A percentile compares a stretch with the other conserved stretches of the same genome.
Conservation (phyloP, 2,113 vertebrate genomes). For the Lepidothrix coronata region DNA sequence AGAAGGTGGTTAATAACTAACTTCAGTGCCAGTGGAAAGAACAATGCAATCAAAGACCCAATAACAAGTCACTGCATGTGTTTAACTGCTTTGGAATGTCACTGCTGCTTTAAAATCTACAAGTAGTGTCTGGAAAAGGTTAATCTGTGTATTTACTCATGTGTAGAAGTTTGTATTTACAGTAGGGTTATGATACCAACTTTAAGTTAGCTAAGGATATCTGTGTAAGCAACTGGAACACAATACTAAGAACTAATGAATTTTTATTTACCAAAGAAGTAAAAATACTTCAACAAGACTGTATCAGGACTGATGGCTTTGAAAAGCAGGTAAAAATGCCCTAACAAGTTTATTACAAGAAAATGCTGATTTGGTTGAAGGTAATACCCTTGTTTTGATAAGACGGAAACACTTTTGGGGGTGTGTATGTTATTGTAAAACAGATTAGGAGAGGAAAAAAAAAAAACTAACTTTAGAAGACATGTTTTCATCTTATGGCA, state of each 20-base stretch:
- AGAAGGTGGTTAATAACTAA: not conserved
- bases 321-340: not conserved
- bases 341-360: not conserved
- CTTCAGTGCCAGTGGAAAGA: not conserved
- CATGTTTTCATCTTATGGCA: not conserved
- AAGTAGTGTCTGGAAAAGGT: slow-evolving; percentile 71
- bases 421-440: not conserved
- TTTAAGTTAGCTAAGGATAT: slow-evolving; percentile 71
- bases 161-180: slow-evolving; percentile 77
- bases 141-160: slow-evolving; percentile 73
- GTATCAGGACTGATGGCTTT: not conserved
- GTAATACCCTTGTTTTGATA: not conserved
- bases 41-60: slow-evolving; percentile 5
- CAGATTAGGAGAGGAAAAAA: not conserved
- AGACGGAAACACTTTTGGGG: not conserved
- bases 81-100: slow-evolving; percentile 59
- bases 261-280: slow-evolving; percentile 65
- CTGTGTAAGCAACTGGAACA: slow-evolving; percentile 70
- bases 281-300: slow-evolving; percentile 6
- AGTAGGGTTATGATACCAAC: slow-evolving; percentile 71
- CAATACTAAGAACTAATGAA: slow-evolving; percentile 66
- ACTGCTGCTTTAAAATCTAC: slow-evolving; percentile 69
- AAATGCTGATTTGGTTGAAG: not conserved
- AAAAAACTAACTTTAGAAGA: not conserved
- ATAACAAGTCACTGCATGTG: slow-evolving; percentile 41